These are phyloP conservation scores for Hybognathus amarus DNA, from an alignment of 2,797 vertebrate genomes.

Conservation along the genomic window DNA sequence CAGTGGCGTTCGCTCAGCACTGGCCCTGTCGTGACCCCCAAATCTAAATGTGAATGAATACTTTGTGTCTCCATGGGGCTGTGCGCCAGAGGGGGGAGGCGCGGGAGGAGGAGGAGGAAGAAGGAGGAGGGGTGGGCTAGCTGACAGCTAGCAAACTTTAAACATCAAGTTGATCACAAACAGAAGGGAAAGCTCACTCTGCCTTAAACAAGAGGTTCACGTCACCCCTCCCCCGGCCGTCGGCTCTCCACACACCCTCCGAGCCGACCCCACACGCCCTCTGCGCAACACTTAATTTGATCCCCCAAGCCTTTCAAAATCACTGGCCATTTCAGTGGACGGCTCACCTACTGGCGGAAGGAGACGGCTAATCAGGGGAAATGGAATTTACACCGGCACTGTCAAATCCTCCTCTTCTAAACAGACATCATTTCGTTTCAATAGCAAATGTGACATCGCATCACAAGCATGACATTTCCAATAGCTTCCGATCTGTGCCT, in stretches of 20 bases:
- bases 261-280: conserved; percentile 56
- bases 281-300: conserved; percentile 72
- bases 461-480: conserved; percentile 36
- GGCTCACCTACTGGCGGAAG: conserved; percentile 38
- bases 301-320: conserved; percentile 70
- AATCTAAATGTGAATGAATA: conserved; percentile 87
- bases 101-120: conserved; percentile 56
- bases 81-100: conserved; percentile 62
- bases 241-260: conserved; percentile 46
- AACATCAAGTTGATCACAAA: conserved; percentile 83
- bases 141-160: conserved; percentile 80
- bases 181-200: conserved; percentile 78
- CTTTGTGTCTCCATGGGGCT: conserved; percentile 82
- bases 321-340: conserved; percentile 66
- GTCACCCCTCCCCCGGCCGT: conserved; percentile 35
- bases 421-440: conserved; percentile 37
- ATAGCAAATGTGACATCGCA: conserved; percentile 37
- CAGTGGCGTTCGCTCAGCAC: conserved; percentile 71
- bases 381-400: conserved; percentile 49
- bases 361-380: conserved; percentile 43
- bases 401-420: conserved; percentile 38
- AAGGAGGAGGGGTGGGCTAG: conserved; percentile 66
- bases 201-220: conserved; percentile 69
- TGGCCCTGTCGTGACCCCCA: conserved; percentile 84
- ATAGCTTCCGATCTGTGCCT: conserved; percentile 11